Percentiles rank a stretch among this genome's conserved stretches.
phyloP scores from a whole-genome alignment of 2,797 vertebrate genomes.

The Graptemys geographica region DNA sequence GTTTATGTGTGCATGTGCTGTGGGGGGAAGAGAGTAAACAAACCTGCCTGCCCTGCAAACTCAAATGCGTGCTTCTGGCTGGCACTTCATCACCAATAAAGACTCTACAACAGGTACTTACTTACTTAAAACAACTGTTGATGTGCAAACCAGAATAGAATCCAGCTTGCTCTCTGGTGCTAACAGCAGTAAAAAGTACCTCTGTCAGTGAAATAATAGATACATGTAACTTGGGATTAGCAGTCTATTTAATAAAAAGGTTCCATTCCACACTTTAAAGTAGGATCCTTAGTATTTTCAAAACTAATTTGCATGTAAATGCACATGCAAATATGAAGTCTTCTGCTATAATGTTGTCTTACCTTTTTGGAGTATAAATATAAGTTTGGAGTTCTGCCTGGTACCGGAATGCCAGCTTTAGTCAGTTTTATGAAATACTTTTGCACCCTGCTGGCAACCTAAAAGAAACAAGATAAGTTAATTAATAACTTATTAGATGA shows the following conservation, averaged over 20 bases:
- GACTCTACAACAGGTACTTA: neutral
- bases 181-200: neutral
- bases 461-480: neutral
- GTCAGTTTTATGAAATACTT: conserved; percentile 99
- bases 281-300: neutral
- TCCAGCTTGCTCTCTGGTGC: neutral
- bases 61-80: neutral
- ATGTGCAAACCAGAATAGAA: neutral
- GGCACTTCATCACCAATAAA: neutral
- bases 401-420: conserved; percentile 99
- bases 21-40: neutral
- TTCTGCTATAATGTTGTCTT: conserved; percentile 48
- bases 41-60: neutral
- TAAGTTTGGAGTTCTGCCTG: conserved; percentile 97
- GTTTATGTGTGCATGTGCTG: neutral
- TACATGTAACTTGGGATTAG: neutral
- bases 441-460: conserved; percentile 99
- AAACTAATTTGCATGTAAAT: neutral
- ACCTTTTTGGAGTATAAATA: conserved; percentile 99
- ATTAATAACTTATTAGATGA: neutral
- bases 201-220: neutral
- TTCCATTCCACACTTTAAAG: neutral
- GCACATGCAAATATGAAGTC: neutral
- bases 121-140: neutral
- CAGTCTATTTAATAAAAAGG: conserved; percentile 3